A percentile compares a stretch with the other conserved stretches of the same genome.
phyloP scores from a whole-genome alignment of 1,140 invertebrate genomes.

The Papilio dardanus region DNA sequence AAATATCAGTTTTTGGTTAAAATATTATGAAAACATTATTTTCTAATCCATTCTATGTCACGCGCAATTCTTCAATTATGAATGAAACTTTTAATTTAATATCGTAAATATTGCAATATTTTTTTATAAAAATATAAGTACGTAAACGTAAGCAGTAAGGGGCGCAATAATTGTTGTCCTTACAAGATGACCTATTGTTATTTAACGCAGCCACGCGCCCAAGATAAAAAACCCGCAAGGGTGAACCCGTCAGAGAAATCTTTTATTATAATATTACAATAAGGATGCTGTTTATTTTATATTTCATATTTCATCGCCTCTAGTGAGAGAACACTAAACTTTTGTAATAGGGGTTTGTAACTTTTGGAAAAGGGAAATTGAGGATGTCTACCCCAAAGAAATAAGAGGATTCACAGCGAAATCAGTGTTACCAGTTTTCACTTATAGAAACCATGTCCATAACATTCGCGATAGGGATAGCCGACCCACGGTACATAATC shows the following conservation, averaged over 20 bases:
- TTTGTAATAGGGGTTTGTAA: neutral
- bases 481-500: neutral
- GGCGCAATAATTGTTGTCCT: slow-evolving; percentile 25
- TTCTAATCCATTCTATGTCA: no score
- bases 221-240: slow-evolving; percentile 30
- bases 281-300: slow-evolving; percentile 31
- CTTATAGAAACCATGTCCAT: neutral
- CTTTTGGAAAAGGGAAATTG: neutral
- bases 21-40: no score
- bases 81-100: neutral
- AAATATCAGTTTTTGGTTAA: no score
- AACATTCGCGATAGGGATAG: neutral
- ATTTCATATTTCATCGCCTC: slow-evolving; percentile 37
- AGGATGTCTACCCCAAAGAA: neutral
- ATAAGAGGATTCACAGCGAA: neutral
- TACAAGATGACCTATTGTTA: slow-evolving; percentile 36
- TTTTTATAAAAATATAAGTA: no score
- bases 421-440: neutral
- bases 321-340: neutral
- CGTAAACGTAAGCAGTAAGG: neutral
- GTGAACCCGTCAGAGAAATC: slow-evolving; percentile 2
- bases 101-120: no score
- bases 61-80: no score
- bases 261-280: slow-evolving; percentile 21
- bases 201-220: slow-evolving; percentile 36